Percentiles rank a stretch among this genome's conserved stretches.
Conservation (phyloP, 1,140 invertebrate genomes). For the Argopecten irradians region DNA sequence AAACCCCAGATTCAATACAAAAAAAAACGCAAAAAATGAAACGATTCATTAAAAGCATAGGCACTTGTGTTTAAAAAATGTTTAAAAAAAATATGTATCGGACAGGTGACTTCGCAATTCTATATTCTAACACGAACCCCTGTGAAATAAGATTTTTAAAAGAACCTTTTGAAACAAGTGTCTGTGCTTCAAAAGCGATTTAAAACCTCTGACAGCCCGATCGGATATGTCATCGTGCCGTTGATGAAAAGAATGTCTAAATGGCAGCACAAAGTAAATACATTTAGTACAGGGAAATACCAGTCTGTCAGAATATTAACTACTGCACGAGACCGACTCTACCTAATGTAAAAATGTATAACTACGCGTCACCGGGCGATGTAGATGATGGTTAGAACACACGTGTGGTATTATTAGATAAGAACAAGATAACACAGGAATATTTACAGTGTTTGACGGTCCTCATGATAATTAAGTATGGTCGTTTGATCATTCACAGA, state of each 20-base stretch:
- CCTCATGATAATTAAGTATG: neutral
- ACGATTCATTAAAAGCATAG: neutral
- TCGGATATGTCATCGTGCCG: neutral
- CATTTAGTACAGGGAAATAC: neutral
- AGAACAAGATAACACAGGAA: neutral
- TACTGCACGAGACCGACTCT: neutral
- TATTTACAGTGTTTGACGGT: neutral
- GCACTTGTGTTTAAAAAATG: too few relatives aligned
- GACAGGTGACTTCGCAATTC: too few relatives aligned
- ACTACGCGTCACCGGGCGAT: neutral
- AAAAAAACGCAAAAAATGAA: constrained; percentile 6
- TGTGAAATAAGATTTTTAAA: too few relatives aligned
- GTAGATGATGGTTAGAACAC: neutral
- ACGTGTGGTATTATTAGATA: neutral
- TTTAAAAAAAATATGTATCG: too few relatives aligned
- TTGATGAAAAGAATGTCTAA: neutral
- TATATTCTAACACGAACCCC: too few relatives aligned
- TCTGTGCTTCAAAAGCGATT: too few relatives aligned
- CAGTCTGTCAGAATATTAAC: neutral
- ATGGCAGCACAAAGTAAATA: neutral
- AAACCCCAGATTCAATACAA: too few relatives aligned
- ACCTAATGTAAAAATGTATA: neutral
- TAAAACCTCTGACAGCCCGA: neutral
- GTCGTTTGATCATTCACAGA: neutral
- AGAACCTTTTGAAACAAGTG: too few relatives aligned